These are phyloP conservation scores for Agrilus mali DNA, from an alignment of 2,888 invertebrate species.

Conservation along the genomic window DNA sequence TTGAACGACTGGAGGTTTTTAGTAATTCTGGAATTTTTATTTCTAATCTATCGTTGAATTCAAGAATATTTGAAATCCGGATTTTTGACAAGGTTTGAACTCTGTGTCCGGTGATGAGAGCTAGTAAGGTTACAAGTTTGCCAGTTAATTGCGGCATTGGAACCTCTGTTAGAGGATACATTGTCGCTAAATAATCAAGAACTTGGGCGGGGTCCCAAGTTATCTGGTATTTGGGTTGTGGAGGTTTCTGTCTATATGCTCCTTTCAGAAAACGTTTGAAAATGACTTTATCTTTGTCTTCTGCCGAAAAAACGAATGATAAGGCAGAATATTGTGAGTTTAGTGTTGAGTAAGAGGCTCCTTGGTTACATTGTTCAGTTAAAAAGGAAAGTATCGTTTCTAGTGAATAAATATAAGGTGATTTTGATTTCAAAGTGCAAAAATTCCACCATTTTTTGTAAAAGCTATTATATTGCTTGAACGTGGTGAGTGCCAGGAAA, in stretches of 20 bases:
- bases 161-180: neutral
- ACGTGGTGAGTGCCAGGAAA: no score
- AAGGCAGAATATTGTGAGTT: neutral
- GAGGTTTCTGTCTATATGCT: slow-evolving; percentile 10
- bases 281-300: slow-evolving; percentile 1
- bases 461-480: no score
- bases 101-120: slow-evolving; percentile 15
- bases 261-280: slow-evolving; percentile 14
- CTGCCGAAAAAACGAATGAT: neutral
- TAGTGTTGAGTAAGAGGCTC: neutral
- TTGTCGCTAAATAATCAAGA: slow-evolving; percentile 8
- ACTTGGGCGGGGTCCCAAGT: slow-evolving; percentile 16
- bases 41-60: slow-evolving; percentile 2
- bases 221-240: slow-evolving; percentile 10
- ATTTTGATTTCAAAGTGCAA: no score
- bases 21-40: slow-evolving; percentile 13
- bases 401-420: no score
- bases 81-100: slow-evolving; percentile 15
- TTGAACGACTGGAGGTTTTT: slow-evolving; percentile 10
- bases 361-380: neutral
- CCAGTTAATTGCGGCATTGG: slow-evolving; percentile 5
- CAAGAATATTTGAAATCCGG: slow-evolving; percentile 6
- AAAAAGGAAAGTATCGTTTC: neutral
- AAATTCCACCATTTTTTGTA: no score
- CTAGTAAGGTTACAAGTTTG: slow-evolving; percentile 15